A percentile compares a stretch with the other conserved stretches of the same genome.
phyloP scores from a whole-genome alignment of 2,797 vertebrate genomes.

The Acanthopagrus latus region DNA sequence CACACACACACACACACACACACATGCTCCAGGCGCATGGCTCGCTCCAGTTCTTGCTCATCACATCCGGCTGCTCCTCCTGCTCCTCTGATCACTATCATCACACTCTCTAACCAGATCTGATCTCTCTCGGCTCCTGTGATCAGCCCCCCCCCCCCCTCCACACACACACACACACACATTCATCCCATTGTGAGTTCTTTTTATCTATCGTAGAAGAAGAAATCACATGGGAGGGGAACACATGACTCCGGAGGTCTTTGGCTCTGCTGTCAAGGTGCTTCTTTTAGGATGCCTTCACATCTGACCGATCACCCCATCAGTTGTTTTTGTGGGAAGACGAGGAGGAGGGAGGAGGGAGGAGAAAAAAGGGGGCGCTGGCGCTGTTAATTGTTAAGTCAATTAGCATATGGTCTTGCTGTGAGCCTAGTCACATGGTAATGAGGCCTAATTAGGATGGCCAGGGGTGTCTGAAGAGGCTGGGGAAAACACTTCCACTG shows the following conservation, averaged over 20 bases:
- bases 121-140: conserved; percentile 48
- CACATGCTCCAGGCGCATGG: conserved; percentile 48
- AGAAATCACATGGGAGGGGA: conserved; percentile 36
- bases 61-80: conserved; percentile 64
- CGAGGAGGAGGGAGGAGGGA: conserved; percentile 7
- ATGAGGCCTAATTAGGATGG: conserved; percentile 82
- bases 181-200: conserved; percentile 11
- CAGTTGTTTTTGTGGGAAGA: conserved; percentile 34
- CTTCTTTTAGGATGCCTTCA: conserved; percentile 48
- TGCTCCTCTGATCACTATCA: conserved; percentile 63
- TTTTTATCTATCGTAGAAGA: conserved; percentile 42
- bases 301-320: conserved; percentile 23
- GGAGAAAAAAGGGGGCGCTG: conserved; percentile 30
- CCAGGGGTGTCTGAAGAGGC: conserved; percentile 64
- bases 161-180: no score
- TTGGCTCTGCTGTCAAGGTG: conserved; percentile 29
- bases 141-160: conserved; percentile 24
- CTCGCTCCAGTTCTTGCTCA: conserved; percentile 64
- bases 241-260: conserved; percentile 43
- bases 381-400: conserved; percentile 77
- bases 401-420: conserved; percentile 81
- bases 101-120: conserved; percentile 50
- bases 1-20: conserved; percentile 31
- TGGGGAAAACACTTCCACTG: conserved; percentile 62
- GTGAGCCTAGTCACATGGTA: conserved; percentile 78